Base-by-base conservation (phyloP, 2,888 invertebrate species). In the Gerris lacustris region DNA sequence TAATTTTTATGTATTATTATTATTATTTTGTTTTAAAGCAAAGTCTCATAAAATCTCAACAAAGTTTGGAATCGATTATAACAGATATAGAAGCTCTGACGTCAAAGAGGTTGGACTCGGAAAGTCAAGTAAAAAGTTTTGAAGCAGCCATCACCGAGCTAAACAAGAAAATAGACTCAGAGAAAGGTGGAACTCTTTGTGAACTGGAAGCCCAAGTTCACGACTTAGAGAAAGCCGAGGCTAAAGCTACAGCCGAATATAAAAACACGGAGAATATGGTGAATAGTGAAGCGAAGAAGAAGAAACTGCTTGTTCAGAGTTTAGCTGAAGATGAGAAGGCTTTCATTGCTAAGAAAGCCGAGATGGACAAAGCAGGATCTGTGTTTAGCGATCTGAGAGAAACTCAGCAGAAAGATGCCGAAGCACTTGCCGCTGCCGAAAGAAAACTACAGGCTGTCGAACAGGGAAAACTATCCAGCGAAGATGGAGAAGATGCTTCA, bases 391-490 rank as follows among this genome's bases (percentile, higher is more conserved):
- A 81, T 5, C 82, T 95, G 9, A 87, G 89, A 73, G 81, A 85
- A 43, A 85, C 86, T 6, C 90, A 91, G 77, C 83, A 85, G 70
- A 78, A 80, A 0, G 90, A 92, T 78, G 84, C 84, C 15, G 86
- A 86, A 69, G 88, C 87, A 0, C 84, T 92, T 75, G 82, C 83
- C 7, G 84, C 83, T 55, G 92, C 95, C 0, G 91, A 94, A 81
- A 87, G 87, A 74, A 86, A 86, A 75, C 91, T 89, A 77, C 89
- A 96, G 78, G 94, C 94, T 31, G 86, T 95, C 63, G 90, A 88
- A 77, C 85, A 90, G 47, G 97, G 97, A 9, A 83, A 91, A 76
- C 86, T 90, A 63, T 88, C 90, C 69, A 90, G 88, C 75, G 90
- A 88, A 18, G 87, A 88, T 73, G 93, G 93, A 0, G 85, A 87